A percentile compares a stretch with the other conserved stretches of the same genome.
These are phyloP conservation scores for Sylvia borin DNA, from an alignment of 2,797 vertebrate genomes.

Conservation along the genomic window DNA sequence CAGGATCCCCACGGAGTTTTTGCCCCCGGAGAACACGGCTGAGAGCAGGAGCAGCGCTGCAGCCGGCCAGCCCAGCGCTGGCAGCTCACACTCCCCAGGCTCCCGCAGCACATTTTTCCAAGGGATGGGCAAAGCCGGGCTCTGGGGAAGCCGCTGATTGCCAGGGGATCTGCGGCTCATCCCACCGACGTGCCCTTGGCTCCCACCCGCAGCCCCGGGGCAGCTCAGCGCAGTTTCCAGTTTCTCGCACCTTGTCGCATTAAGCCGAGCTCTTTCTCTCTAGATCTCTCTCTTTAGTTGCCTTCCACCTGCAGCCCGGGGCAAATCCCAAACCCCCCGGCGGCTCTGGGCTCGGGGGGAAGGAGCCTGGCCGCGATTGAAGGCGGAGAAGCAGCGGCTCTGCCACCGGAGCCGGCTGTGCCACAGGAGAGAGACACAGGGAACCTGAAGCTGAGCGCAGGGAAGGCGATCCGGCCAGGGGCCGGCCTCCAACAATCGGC, in stretches of 20 bases:
- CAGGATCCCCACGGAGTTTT: too few relatives aligned
- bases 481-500: background rate
- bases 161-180: slow-evolving; percentile 2
- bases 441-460: background rate
- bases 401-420: background rate
- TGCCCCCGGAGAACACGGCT: too few relatives aligned
- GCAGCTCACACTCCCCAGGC: background rate
- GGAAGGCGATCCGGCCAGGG: slow-evolving; percentile 19
- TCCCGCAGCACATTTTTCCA: background rate
- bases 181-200: slow-evolving; percentile 24
- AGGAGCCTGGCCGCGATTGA: accelerated
- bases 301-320: background rate
- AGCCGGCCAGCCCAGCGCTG: background rate
- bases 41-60: accelerated
- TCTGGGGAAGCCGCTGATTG: background rate
- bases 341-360: background rate
- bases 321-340: background rate
- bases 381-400: background rate
- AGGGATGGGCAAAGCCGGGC: background rate
- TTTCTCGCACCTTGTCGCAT: slow-evolving; percentile 22
- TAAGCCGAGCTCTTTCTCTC: background rate
- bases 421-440: background rate
- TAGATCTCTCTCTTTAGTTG: background rate
- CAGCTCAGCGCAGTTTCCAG: background rate
- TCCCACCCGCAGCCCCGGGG: slow-evolving; percentile 31